Evolutionary conservation across 2,797 vertebrate species (phyloP).

Genomic region (Coregonus ussuriensis): DNA sequence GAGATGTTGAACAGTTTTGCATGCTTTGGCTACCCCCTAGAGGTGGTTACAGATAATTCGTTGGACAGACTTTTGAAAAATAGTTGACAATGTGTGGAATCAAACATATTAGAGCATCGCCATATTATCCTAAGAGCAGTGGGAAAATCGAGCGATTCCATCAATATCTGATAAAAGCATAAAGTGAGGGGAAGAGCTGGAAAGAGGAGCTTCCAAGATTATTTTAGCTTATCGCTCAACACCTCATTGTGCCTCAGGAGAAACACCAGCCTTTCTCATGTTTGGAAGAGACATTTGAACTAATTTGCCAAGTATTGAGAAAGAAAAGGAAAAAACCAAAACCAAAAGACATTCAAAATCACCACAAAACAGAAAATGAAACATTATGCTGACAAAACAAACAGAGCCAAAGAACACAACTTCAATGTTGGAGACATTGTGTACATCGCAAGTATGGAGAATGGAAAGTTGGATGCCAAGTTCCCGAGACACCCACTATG

Average conservation of each 20-base stretch:
- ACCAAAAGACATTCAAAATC: constrained; percentile 7
- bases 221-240: constrained; percentile 21
- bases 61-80: constrained; percentile 9
- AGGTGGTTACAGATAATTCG: constrained; percentile 19
- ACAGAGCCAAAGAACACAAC: constrained; percentile 29
- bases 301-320: constrained; percentile 11
- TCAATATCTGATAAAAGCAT: constrained; percentile 26
- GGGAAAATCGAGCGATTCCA: constrained; percentile 26
- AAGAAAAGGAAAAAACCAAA: neutral
- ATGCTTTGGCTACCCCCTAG: constrained; percentile 16
- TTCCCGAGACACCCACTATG: constrained; percentile 29
- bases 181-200: constrained; percentile 13
- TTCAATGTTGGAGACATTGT: constrained; percentile 29
- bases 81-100: constrained; percentile 27
- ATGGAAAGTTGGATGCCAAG: constrained; percentile 30
- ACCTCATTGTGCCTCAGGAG: constrained; percentile 18
- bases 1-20: constrained; percentile 22
- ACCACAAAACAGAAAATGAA: constrained; percentile 25
- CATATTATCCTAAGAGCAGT: constrained; percentile 26
- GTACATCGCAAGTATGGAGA: constrained; percentile 26
- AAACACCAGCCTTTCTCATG: neutral
- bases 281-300: constrained; percentile 14
- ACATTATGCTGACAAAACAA: constrained; percentile 19
- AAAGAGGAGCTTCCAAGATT: constrained; percentile 14
- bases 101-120: constrained; percentile 23